A percentile compares a stretch with the other conserved stretches of the same genome.
phyloP scores from a whole-genome alignment of 2,113 vertebrate genomes.

The Hippolais icterina region DNA sequence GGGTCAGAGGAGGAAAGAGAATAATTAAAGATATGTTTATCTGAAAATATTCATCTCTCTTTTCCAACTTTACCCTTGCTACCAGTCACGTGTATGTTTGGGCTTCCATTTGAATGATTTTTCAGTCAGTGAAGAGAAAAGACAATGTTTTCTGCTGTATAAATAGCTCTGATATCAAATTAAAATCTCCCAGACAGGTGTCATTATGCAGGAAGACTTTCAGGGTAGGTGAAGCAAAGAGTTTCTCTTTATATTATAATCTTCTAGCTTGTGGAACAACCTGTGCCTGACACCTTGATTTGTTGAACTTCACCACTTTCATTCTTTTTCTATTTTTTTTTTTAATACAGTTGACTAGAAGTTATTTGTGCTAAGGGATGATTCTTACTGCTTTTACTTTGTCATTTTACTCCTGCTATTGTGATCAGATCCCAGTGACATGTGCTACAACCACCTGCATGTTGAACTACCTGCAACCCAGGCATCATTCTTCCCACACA shows the following conservation, averaged over 20 bases:
- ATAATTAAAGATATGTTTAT: not conserved
- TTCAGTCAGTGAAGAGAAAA: slow-evolving; percentile 4
- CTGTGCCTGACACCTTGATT: slow-evolving; percentile 10
- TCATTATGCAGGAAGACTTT: slow-evolving; percentile 20
- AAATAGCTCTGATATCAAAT: slow-evolving; percentile 11
- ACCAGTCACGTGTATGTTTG: not conserved
- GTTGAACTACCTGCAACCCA: not conserved
- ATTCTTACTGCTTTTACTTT: not conserved
- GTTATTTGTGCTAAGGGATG: slow-evolving; percentile 9
- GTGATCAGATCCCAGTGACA: not conserved
- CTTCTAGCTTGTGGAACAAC: slow-evolving; percentile 10
- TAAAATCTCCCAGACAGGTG: slow-evolving; percentile 24
- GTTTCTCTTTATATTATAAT: slow-evolving; percentile 37
- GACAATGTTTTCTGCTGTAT: not conserved
- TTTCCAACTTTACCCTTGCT: not conserved
- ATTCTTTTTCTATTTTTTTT: not conserved
- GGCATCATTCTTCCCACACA: not conserved
- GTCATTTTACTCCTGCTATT: slow-evolving; percentile 12
- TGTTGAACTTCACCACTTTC: slow-evolving; percentile 2
- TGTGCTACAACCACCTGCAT: not conserved
- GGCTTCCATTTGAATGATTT: slow-evolving; percentile 2
- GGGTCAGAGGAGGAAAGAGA: not conserved
- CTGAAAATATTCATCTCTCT: not conserved
- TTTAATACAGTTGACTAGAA: slow-evolving; percentile 1
- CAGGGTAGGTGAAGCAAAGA: slow-evolving; percentile 26